Evolutionary conservation across 2,113 vertebrate genomes (phyloP), one percentile per base, ranked within the genome.

Genomic region (Sturnus vulgaris): DNA sequence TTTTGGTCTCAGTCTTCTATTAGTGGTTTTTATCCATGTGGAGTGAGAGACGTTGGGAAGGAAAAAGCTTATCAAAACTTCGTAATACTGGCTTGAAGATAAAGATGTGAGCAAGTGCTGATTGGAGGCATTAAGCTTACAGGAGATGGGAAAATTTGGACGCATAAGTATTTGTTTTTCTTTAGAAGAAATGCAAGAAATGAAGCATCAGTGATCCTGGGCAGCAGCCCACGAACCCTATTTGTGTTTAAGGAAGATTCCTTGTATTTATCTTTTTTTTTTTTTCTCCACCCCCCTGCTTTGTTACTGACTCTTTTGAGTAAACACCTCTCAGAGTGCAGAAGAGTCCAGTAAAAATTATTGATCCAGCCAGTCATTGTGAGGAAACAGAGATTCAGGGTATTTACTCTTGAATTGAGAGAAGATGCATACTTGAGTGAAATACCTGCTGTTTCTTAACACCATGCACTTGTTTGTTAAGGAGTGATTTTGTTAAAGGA

Each of bases 61-160:
- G 52, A 61, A 55, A 73, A 93, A 85, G 88, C 93, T 96, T 95
- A 94, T 96, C 73, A 66, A 72, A 91, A 96, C 90, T 92, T 75
- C 15, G 10, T 88, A 90, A 85, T 71, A 70, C 0, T 2, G 64
- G 35, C 70, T 83, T 93, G 82, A 81, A 93, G 87, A 77, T 94
- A 89, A 92, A 96, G 88, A 76, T 96, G 72, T 95, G 90, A 87
- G 68, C 75, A 60, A 80, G 52, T 80, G 79, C 79, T 95, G 86
- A 94, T 76, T 69, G 66, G 66, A 92, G 63, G 81, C 46, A 83
- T 73, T 82, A 87, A 68, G 68, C 42, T 90, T 86, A 42, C 53
- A 89, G 86, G 92, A 80, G 78, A 35, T 79, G 66, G 15, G 65
- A 66, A 92, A 60, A 82, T 49, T 82, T 93, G 61, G 69, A 90